A percentile compares a stretch with the other conserved stretches of the same genome.
phyloP scores from a whole-genome alignment of 2,797 vertebrate species.

The Ciconia nigra region DNA sequence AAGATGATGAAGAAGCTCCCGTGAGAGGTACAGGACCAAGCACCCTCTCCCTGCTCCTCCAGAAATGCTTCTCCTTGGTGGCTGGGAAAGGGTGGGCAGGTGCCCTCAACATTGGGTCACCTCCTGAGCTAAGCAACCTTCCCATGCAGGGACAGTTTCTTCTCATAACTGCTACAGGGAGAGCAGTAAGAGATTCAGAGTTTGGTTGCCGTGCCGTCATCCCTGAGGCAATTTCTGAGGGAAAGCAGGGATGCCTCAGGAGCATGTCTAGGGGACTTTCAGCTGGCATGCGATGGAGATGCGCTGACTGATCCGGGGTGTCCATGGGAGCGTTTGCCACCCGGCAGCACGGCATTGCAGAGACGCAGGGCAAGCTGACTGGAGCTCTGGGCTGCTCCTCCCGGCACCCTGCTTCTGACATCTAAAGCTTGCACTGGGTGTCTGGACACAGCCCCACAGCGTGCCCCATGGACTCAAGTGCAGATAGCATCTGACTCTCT shows the following conservation, averaged over 20 bases:
- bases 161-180: neutral
- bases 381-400: conserved; percentile 16
- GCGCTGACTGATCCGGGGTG: neutral
- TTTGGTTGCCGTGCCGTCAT: fast-evolving
- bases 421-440: neutral
- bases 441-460: conserved; percentile 33
- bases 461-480: neutral
- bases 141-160: neutral
- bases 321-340: neutral
- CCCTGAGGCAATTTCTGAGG: neutral
- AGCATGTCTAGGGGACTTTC: neutral
- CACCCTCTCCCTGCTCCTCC: neutral
- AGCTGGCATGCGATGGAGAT: neutral
- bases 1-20: neutral
- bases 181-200: neutral
- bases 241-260: neutral
- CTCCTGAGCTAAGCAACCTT: neutral
- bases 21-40: neutral
- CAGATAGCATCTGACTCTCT: conserved; percentile 23
- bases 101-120: neutral
- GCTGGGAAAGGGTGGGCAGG: neutral
- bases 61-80: neutral
- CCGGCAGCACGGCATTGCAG: neutral
- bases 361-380: neutral
- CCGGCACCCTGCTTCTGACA: neutral